Conservation (phyloP, 1,140 invertebrate genomes). For the Babylonia areolata region DNA sequence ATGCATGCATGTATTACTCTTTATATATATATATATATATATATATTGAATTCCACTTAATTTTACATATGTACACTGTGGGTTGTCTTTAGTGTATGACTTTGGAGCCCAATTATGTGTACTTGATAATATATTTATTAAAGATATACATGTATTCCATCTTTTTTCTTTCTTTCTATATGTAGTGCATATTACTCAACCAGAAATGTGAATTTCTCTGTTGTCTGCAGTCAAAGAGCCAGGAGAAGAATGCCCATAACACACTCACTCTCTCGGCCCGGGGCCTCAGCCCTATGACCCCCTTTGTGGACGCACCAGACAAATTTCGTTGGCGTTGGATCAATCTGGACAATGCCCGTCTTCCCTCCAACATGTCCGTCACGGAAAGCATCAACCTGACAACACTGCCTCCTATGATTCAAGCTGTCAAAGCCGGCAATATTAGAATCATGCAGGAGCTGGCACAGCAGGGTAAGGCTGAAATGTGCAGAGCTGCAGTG, state of each 20-base stretch:
- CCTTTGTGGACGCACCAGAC: slow-evolving; percentile 75
- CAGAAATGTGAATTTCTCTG: too few relatives aligned
- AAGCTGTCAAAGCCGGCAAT: slow-evolving; percentile 69
- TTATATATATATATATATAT: too few relatives aligned
- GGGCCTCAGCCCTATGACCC: slow-evolving; percentile 75
- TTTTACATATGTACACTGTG: too few relatives aligned
- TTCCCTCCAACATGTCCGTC: slow-evolving; percentile 59
- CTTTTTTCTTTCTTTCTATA: too few relatives aligned
- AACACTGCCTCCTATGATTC: slow-evolving; percentile 68
- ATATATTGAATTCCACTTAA: too few relatives aligned
- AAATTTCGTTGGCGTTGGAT: slow-evolving; percentile 76
- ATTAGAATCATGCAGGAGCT: slow-evolving; percentile 64
- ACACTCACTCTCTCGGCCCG: slow-evolving; percentile 66
- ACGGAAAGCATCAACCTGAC: slow-evolving; percentile 68
- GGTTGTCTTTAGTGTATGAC: too few relatives aligned
- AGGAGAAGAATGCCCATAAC: slow-evolving; percentile 59
- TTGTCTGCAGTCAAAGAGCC: slow-evolving; percentile 22
- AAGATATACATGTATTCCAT: too few relatives aligned
- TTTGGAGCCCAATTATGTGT: too few relatives aligned
- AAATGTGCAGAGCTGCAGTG: too few relatives aligned
- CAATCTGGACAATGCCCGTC: slow-evolving; percentile 68
- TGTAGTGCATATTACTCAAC: too few relatives aligned
- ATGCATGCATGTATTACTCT: not conserved
- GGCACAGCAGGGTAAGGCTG: slow-evolving; percentile 59
- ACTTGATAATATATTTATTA: too few relatives aligned